Base-by-base conservation (phyloP, 2,888 invertebrate species). In the Graphium colonna region DNA sequence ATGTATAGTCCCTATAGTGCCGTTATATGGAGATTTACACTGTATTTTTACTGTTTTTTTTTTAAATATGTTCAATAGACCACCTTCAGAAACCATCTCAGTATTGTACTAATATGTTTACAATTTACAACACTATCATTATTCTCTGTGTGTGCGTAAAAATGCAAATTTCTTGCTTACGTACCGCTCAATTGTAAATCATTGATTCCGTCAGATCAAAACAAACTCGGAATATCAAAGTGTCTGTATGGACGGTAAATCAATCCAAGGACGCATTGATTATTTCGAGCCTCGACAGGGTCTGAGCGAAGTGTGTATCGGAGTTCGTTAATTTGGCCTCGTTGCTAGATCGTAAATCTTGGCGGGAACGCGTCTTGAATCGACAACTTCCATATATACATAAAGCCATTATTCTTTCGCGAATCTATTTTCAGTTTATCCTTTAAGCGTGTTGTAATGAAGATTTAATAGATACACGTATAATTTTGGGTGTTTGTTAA, bases 321-420 rank as follows among this genome's bases (percentile, higher is more conserved):
- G 26, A 38, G 12, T 53, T 39, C 48, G 60, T 62, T 67, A 65
- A 73, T 73, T 76, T 64, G 63, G 64, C 64, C 51, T 50, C 61
- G 55, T 51, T 55, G 60, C 60, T 60, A 58, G 51, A 63, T 61
- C 62, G 57, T 68, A 73, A 69, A 69, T 69, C 65, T 63, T 67
- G 49, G 56, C 50, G 18, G 54, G 61, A 39, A 64, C 75, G 68
- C 69, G 76, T 59, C 60, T 65, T 65, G 77, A 79, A 79, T 80
- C 63, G 55, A 61, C 65, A 70, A 66, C 58, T 47, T 56, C 16
- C 10, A 38, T 33, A 28, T 51, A 52, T 54, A 49, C 31, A 36
- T 46, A 18, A 43, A 28, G 39, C 39, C 48, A 45, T 54, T 33
- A 28, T 41, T 33, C 16, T 46, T 49, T 42, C 26, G 28, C 26